Evolutionary conservation across 1,140 invertebrate species (phyloP).

Genomic region (Asbolus verrucosus): DNA sequence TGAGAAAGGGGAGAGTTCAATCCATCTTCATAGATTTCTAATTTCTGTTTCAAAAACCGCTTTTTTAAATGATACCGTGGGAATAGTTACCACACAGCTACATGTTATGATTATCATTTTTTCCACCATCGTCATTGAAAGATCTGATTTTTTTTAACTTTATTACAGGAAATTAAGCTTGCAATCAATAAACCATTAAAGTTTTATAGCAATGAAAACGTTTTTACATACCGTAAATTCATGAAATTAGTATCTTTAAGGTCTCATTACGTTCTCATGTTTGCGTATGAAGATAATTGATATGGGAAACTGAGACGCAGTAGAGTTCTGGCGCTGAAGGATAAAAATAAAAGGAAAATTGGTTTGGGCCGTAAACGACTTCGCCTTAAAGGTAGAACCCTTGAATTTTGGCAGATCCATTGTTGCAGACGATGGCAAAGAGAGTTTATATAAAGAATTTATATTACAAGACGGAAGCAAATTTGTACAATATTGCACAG

Average conservation of each 20-base stretch:
- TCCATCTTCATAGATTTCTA: constrained; percentile 28
- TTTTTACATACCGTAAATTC: background rate
- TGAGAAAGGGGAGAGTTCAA: constrained; percentile 21
- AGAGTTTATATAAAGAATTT: background rate
- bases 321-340: no score
- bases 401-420: no score
- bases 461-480: no score
- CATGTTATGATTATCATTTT: constrained; percentile 13
- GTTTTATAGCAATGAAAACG: constrained; percentile 8
- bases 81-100: background rate
- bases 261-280: background rate
- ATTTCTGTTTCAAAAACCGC: constrained; percentile 26
- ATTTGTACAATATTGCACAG: background rate
- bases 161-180: constrained; percentile 9
- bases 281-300: background rate
- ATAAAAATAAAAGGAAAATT: no score
- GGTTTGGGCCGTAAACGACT: no score
- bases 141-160: constrained; percentile 1
- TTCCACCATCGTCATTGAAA: background rate
- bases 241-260: constrained; percentile 4
- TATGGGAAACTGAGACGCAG: constrained; percentile 20
- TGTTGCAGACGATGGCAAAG: no score
- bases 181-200: constrained; percentile 30
- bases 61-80: constrained; percentile 22
- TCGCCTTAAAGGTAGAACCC: no score